Percentiles rank a stretch among this genome's conserved stretches.
These are phyloP conservation scores for Diachasma alloeum DNA, from an alignment of 1,140 invertebrate genomes.

Conservation along the genomic window DNA sequence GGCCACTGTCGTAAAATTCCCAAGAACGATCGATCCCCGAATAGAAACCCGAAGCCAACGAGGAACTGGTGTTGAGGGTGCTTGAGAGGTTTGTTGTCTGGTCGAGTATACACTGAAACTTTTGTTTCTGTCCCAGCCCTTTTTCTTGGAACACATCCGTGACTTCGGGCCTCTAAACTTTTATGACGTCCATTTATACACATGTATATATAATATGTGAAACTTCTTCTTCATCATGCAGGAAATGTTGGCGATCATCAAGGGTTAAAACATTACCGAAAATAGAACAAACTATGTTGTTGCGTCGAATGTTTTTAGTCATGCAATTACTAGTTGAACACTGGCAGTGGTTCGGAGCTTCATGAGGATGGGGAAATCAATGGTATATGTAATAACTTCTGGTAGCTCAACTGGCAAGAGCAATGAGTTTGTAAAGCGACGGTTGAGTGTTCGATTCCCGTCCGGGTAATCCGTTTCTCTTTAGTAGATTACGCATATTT, in stretches of 20 bases:
- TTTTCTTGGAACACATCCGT: background rate
- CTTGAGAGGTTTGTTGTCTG: background rate
- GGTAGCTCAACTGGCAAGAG: too few species aligned
- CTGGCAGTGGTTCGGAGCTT: too few species aligned
- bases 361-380: too few species aligned
- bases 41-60: background rate
- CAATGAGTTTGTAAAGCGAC: too few species aligned
- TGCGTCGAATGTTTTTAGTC: too few species aligned
- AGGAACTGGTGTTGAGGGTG: background rate
- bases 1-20: background rate
- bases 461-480: too few species aligned
- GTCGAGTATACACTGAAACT: background rate
- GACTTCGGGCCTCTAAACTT: too few species aligned
- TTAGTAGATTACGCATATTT: too few species aligned
- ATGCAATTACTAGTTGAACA: too few species aligned
- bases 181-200: background rate
- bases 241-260: background rate
- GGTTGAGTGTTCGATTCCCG: too few species aligned
- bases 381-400: too few species aligned
- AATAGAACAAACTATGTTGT: too few species aligned
- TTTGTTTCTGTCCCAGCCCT: background rate
- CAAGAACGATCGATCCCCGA: constrained; percentile 4
- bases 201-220: background rate
- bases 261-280: background rate
- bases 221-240: background rate